Base-by-base conservation (phyloP, 2,888 invertebrate species). In the Tenthredo distinguenda region DNA sequence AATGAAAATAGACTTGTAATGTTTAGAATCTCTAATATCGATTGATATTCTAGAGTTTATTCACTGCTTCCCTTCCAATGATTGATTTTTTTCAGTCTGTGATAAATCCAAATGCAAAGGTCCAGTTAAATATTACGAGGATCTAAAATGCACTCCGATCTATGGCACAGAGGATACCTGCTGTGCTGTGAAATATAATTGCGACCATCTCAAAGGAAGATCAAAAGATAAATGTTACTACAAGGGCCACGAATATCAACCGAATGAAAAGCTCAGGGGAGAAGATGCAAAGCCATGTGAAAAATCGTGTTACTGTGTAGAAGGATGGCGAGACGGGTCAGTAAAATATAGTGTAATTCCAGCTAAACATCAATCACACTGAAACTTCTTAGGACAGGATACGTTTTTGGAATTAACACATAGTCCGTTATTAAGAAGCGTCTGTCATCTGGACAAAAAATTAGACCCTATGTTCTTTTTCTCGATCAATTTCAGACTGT, bases 211-310 rank as follows among this genome's bases (percentile, higher is more conserved):
- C 47, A 81, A 89, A 12, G 34, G 40, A 0, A 86, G 90, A 79
- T 86, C 88, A 0, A 62, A 40, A 0, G 79, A 90, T 40, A 91
- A 92, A 79, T 92, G 92, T 85, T 90, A 92, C 43, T 77, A 87
- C 2, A 91, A 91, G 31, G 89, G 87, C 1, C 79, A 90, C 18
- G 88, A 72, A 12, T 92, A 93, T 68, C 77, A 79, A 5, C 47
- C 90, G 15, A 89, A 89, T 0, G 90, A 92, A 7, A 0, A 0
- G 0, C 84, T 92, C 9, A 89, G 40, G 50, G 84, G 87, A 0
- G 91, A 91, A 68, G 90, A 92, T 58, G 34, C 85, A 2, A 87
- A 88, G 86, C 89, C 91, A 5, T 92, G 92, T 82, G 91, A 92
- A 55, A 18, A 89, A 0, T 88, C n/a, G 0, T 92, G 92, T 83